Evolutionary conservation across 2,888 invertebrate genomes (phyloP).

Genomic region (Coelinius sp.): DNA sequence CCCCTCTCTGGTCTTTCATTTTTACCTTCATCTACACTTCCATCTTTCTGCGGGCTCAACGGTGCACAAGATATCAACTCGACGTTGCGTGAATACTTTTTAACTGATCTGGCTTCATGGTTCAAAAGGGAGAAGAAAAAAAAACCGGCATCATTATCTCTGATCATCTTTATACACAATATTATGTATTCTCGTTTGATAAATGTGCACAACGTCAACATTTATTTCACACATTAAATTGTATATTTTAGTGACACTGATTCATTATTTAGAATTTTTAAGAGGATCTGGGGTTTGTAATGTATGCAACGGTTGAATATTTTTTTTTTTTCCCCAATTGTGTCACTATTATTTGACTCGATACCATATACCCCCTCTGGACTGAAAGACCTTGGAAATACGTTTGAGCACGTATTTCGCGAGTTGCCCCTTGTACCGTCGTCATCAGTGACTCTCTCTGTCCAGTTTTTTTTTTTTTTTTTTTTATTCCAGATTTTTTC

Average conservation of each 20-base stretch:
- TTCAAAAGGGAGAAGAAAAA: constrained; percentile 2
- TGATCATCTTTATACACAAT: constrained; percentile 39
- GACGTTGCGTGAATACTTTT: constrained; percentile 36
- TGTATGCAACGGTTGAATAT: constrained; percentile 9
- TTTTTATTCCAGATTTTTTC: constrained; percentile 25
- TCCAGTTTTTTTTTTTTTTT: constrained; percentile 34
- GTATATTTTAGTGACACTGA: constrained; percentile 24
- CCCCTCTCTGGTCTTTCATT: constrained; percentile 41
- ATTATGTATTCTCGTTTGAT: neutral
- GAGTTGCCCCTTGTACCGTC: neutral
- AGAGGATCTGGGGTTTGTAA: constrained; percentile 8
- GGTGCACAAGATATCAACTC: constrained; percentile 63
- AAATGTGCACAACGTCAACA: constrained; percentile 1
- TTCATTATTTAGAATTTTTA: constrained; percentile 13
- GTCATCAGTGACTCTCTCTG: constrained; percentile 22
- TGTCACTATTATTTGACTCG: neutral
- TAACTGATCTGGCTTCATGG: constrained; percentile 46
- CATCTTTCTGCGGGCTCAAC: constrained; percentile 50
- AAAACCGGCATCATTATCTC: constrained; percentile 49
- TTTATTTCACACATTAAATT: constrained; percentile 23
- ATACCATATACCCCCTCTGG: neutral
- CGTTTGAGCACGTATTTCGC: constrained; percentile 36
- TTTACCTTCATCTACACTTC: constrained; percentile 35
- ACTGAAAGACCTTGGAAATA: constrained; percentile 36
- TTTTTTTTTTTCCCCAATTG: no score